Conservation (phyloP, 2,888 invertebrate genomes). For the Caenorhabditis plicata region DNA sequence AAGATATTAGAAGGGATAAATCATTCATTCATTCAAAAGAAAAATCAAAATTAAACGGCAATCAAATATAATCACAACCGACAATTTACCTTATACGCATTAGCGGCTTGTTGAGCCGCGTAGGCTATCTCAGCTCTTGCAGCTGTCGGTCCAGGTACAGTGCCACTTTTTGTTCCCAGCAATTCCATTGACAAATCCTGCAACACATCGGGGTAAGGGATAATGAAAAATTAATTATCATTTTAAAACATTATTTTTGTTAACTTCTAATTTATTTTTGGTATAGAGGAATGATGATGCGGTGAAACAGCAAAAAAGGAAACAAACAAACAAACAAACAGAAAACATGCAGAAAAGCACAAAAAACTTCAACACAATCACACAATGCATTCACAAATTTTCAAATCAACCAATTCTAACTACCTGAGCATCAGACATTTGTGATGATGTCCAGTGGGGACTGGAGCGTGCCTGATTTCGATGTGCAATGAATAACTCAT, state of each 20-base stretch:
- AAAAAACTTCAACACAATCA: slow-evolving; percentile 1
- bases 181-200: slow-evolving; percentile 63
- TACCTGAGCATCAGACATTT: slow-evolving; percentile 23
- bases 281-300: neutral
- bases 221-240: too few species aligned
- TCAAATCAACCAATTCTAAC: slow-evolving; percentile 19
- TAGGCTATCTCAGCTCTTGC: slow-evolving; percentile 52
- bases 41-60: too few species aligned
- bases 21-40: too few species aligned
- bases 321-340: slow-evolving; percentile 1
- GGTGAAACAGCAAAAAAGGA: neutral
- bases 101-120: slow-evolving; percentile 35
- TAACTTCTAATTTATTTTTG: slow-evolving; percentile 20
- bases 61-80: too few species aligned
- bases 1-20: too few species aligned
- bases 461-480: slow-evolving; percentile 22
- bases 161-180: slow-evolving; percentile 59
- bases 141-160: slow-evolving; percentile 61
- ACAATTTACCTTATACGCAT: slow-evolving; percentile 30
- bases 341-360: neutral
- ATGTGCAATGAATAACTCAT: slow-evolving; percentile 46
- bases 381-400: slow-evolving; percentile 2
- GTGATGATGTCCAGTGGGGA: slow-evolving; percentile 25
- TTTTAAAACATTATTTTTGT: too few species aligned
- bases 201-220: slow-evolving; percentile 27